Evolutionary conservation across 2,113 vertebrate genomes (phyloP).

Genomic region (Pycnonotus jocosus): DNA sequence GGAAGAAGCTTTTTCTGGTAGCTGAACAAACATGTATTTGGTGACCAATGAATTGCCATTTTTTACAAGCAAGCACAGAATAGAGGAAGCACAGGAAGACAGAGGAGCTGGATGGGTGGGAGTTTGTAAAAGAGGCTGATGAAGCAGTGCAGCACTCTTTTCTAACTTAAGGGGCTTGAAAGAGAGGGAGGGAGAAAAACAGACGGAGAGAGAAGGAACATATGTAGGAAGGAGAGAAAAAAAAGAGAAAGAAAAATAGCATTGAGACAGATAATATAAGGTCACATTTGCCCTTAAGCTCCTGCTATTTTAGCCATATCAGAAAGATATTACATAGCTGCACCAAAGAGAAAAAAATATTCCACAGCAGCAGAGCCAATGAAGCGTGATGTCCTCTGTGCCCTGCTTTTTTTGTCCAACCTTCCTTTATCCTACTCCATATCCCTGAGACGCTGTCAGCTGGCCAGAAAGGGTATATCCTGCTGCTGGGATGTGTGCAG

Average conservation of each 20-base stretch:
- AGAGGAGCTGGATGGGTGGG: slow-evolving; percentile 11
- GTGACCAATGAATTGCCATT: background rate
- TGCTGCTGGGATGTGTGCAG: background rate
- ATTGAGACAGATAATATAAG: slow-evolving; percentile 34
- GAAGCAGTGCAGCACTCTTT: background rate
- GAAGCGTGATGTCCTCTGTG: background rate
- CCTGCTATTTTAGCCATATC: background rate
- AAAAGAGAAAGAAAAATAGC: slow-evolving; percentile 12
- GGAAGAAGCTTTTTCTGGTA: background rate
- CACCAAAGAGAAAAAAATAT: background rate
- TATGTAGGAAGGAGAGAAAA: slow-evolving; percentile 42
- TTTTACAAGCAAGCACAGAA: background rate
- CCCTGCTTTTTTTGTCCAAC: background rate
- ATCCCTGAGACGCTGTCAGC: background rate
- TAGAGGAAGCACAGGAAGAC: background rate
- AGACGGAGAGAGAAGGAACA: slow-evolving; percentile 23
- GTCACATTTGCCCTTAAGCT: slow-evolving; percentile 55
- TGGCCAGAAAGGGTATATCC: background rate
- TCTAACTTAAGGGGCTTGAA: slow-evolving; percentile 14
- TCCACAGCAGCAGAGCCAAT: background rate
- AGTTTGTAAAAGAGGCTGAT: slow-evolving; percentile 23
- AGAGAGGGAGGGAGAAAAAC: slow-evolving; percentile 17
- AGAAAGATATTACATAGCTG: background rate
- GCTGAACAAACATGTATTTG: background rate
- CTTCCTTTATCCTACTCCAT: background rate